phyloP scores from a whole-genome alignment of 2,888 invertebrate species.

The Phrixothrix hirtus region DNA sequence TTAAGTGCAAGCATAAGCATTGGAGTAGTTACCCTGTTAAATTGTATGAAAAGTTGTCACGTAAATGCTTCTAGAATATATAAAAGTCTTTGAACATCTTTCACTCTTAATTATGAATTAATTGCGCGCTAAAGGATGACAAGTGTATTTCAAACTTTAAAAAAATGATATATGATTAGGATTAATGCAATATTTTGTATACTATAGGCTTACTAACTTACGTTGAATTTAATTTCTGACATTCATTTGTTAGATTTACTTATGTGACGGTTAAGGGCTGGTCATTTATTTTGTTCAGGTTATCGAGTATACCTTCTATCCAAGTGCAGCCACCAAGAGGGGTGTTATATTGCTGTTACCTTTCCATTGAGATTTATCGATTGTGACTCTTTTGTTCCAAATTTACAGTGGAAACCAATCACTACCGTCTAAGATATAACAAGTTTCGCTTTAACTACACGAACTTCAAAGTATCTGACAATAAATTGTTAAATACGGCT shows the following conservation, averaged over 20 bases:
- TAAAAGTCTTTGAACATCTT: no score
- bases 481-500: slow-evolving; percentile 30
- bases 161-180: no score
- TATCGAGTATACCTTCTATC: slow-evolving; percentile 38
- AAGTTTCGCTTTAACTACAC: slow-evolving; percentile 35
- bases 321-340: slow-evolving; percentile 35
- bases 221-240: slow-evolving; percentile 31
- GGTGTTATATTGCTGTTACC: slow-evolving; percentile 41
- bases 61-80: no score
- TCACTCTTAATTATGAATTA: no score
- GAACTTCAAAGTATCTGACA: slow-evolving; percentile 34
- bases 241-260: slow-evolving; percentile 38
- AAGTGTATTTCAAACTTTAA: no score
- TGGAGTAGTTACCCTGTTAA: no score
- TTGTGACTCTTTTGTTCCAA: slow-evolving; percentile 39
- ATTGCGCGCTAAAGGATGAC: no score
- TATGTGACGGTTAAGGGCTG: slow-evolving; percentile 35
- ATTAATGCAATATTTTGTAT: no score
- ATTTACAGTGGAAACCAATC: slow-evolving; percentile 41
- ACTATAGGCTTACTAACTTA: background rate
- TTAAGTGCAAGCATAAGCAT: no score
- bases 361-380: slow-evolving; percentile 41
- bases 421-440: slow-evolving; percentile 38
- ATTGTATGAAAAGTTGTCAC: no score
- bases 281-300: slow-evolving; percentile 41